A percentile compares a stretch with the other conserved stretches of the same genome.
Conservation (phyloP, 2,797 vertebrate genomes). For the Tokudaia tokunoshimensis region DNA sequence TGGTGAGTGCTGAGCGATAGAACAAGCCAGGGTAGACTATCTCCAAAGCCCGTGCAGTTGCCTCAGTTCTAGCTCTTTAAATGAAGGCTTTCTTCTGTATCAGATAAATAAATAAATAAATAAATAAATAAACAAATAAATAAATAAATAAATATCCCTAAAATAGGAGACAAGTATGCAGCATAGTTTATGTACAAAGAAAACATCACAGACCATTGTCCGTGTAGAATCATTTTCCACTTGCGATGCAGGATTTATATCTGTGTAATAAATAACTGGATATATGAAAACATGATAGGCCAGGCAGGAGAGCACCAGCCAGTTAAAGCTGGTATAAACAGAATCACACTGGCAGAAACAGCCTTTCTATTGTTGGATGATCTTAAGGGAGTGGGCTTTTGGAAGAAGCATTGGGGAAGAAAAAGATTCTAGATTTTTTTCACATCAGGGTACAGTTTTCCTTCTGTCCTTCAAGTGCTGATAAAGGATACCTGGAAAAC, state of each 20-base stretch:
- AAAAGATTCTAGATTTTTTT: background rate
- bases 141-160: background rate
- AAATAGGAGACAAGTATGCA: background rate
- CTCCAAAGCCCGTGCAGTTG: background rate
- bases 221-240: background rate
- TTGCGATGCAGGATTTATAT: background rate
- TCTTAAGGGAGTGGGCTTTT: background rate
- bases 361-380: background rate
- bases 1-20: background rate
- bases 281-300: background rate
- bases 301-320: background rate
- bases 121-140: too few relatives aligned
- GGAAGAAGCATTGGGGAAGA: background rate
- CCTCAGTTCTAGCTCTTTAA: background rate
- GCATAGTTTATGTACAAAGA: constrained; percentile 1
- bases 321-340: background rate
- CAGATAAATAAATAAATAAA: too few relatives aligned
- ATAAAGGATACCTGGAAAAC: background rate
- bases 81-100: background rate
- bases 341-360: background rate
- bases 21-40: background rate
- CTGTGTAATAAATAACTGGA: background rate
- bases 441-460: background rate
- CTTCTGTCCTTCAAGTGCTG: background rate
- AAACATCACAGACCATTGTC: background rate